Evolutionary conservation across 1,140 invertebrate genomes (phyloP), one percentile per base, ranked within the genome.

Genomic region (Chironomus tepperi): DNA sequence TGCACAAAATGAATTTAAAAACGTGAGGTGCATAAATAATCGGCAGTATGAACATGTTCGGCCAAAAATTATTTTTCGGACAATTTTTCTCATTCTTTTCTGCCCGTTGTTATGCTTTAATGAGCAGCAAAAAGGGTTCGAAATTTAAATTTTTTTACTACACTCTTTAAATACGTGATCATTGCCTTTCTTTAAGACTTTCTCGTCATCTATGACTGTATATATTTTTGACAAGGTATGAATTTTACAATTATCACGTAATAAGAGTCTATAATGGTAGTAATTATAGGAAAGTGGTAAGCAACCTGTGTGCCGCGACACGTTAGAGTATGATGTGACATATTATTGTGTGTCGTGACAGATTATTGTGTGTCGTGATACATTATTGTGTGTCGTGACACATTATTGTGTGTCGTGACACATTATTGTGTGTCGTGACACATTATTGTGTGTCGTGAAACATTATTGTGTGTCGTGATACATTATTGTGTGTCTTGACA

Each of bases 91-190:
- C 43, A 10, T 57, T 57, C 47, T 57, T 34, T 34, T 34, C 24
- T 34, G 24, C 5, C 24, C 24, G 24, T 34, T 34, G 47, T 15
- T 57, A 57, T 3, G 47, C 47, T 57, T 57, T 57, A 57, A 57
- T 57, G 47, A 57, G n/a, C 47, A 57, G 47, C 47, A 57, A 57
- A 57, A 57, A 57, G 47, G 47, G 47, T 57, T 57, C 10, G 47
- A 57, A 57, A 15, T 47, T 47, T n/a, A n/a, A 15, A 47, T 3
- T 47, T 47, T 47, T 47, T 47, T 1, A 10, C 43, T 47, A 10
- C 8, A 15, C 47, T 34, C 24, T 34, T 34, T 57, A n/a, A 12
- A 57, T 57, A 57, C 47, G 47, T 57, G 47, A 57, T 57, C 47
- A 57, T 57, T 34, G 2, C 24, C 24, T 34, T 34, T 2, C 24